A percentile compares a stretch with the other conserved stretches of the same genome.
Evolutionary conservation across 2,888 invertebrate genomes (phyloP).

Genomic region (Hypsopygia costalis): DNA sequence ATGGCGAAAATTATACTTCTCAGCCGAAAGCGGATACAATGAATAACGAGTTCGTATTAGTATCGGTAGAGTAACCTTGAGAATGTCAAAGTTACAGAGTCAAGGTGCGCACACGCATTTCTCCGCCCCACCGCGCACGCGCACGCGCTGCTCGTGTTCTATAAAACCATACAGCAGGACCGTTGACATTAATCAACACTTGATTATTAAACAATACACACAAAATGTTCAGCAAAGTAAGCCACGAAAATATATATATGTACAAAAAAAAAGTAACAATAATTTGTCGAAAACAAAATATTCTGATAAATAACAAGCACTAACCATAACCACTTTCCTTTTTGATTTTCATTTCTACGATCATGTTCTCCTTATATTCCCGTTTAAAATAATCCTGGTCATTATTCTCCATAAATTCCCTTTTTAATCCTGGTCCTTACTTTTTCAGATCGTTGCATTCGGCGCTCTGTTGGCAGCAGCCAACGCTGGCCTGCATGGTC

Average conservation of each 20-base stretch:
- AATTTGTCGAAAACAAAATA: too few relatives aligned
- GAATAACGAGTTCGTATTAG: conserved; percentile 29
- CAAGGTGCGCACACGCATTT: conserved; percentile 51
- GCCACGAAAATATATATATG: too few relatives aligned
- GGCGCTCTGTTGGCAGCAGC: conserved; percentile 62
- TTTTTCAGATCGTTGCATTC: conserved; percentile 60
- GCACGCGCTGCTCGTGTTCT: conserved; percentile 33
- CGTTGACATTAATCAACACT: conserved; percentile 54
- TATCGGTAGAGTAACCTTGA: conserved; percentile 40
- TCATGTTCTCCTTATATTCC: too few relatives aligned
- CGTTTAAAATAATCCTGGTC: too few relatives aligned
- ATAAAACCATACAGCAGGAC: conserved; percentile 55
- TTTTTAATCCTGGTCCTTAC: too few relatives aligned
- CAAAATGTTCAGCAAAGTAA: conserved; percentile 61
- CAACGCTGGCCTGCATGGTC: conserved; percentile 62
- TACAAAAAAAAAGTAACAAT: too few relatives aligned
- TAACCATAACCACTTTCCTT: too few relatives aligned
- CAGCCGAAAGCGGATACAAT: conserved; percentile 23
- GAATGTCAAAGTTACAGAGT: conserved; percentile 50
- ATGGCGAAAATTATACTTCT: neutral
- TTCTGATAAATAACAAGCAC: too few relatives aligned
- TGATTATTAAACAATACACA: conserved; percentile 44
- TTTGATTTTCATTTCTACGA: too few relatives aligned
- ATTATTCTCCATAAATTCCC: too few relatives aligned
- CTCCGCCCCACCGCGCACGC: conserved; percentile 48